Evolutionary conservation across 2,113 vertebrate species (phyloP), one percentile per base, ranked within the genome.

Genomic region (Lycocorax pyrrhopterus): DNA sequence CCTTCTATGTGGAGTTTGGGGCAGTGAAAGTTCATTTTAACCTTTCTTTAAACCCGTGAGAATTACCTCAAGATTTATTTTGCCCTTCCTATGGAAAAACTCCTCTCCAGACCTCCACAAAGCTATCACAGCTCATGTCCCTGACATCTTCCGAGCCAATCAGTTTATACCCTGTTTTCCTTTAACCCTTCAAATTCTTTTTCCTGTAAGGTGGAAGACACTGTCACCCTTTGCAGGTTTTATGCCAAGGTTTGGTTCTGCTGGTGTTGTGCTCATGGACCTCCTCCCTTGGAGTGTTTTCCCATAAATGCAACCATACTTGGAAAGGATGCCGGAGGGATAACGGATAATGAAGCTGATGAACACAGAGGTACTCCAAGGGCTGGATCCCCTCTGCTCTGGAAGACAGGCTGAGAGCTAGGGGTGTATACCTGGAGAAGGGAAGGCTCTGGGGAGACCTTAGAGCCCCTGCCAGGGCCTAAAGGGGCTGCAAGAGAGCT

Each of bases 341-440:
- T 96, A 92, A 95, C 37, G 51, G 87, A 62, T 89, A 94, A 97
- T 77, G 43, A 89, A 96, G 94, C 78, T 89, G 89, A 95, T 58
- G 91, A 66, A 71, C 35, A 47, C 0, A 4, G 56, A 52, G 16
- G 8, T 46, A 39, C 39, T 62, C 39, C 39, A 46, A 78, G 47
- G 33, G 12, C 55, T 55, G 39, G 39, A 69, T 29, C 22, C 19
- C 8, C 39, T 46, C 39, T 78, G n/a, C n/a, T 55, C 41, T 63
- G n/a, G n/a, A 62, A 62, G 19, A 71, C 33, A 60, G 22, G 39
- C 27, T 60, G 47, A 53, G 55, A 71, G 56, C 16, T 53, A 19
- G 33, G 15, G 16, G 13, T 37, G 18, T 46, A 37, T 5, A 53
- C 5, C 8, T 6, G 10, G 39, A 37, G 19, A 62, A 78, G 12